Conservation (phyloP, 2,113 vertebrate genomes). For the Empidonax traillii region DNA sequence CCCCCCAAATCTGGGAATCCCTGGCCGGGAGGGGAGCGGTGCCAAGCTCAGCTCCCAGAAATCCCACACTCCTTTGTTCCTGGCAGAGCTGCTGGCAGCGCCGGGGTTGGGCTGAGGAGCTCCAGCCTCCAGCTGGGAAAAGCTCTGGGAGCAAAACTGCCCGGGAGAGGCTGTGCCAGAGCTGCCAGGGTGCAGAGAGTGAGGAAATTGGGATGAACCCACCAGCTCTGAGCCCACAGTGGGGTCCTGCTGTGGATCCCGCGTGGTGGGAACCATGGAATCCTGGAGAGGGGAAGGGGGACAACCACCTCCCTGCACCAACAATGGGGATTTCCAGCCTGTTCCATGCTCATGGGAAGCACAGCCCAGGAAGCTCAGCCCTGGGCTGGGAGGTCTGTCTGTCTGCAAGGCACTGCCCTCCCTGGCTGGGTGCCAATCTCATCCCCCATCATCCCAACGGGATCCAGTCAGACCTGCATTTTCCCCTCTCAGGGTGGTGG, state of each 20-base stretch:
- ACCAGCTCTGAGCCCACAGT: fast-evolving
- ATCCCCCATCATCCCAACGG: fast-evolving
- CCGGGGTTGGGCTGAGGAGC: background rate
- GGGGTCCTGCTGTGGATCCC: fast-evolving
- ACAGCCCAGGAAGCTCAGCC: fast-evolving
- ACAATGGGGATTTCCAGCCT: background rate
- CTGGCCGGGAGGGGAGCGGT: background rate
- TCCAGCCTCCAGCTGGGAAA: background rate
- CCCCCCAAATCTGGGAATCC: background rate
- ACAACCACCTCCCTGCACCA: background rate
- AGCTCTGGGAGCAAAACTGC: background rate
- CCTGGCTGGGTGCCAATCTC: fast-evolving
- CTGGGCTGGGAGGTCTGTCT: fast-evolving
- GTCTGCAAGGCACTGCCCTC: background rate
- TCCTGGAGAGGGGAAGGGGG: background rate
- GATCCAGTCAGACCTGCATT: fast-evolving
- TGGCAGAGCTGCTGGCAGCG: background rate
- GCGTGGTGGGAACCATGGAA: background rate
- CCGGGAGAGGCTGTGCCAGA: background rate
- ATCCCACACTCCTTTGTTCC: conserved; percentile 34
- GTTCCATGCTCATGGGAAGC: background rate
- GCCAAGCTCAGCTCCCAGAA: background rate
- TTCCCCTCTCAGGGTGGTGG: background rate
- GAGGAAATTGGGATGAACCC: background rate
- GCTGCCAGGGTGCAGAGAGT: background rate